Evolutionary conservation across 2,888 invertebrate genomes (phyloP), one percentile per base, ranked within the genome.

Genomic region (Meghimatium bilineatum): DNA sequence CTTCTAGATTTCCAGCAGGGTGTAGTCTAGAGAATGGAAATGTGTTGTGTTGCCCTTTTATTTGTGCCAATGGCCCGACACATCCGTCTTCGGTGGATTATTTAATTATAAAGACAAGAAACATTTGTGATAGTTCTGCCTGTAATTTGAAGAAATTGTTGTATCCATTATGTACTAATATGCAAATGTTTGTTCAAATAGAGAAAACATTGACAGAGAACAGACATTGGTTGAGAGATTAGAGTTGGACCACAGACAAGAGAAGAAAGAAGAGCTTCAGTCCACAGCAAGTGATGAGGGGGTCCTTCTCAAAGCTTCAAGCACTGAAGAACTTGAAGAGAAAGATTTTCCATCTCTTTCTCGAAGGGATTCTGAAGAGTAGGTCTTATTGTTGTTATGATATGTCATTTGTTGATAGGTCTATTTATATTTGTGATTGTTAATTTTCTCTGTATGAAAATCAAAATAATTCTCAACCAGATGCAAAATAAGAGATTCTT

Each of bases 231-330:
- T 74, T 69, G 74, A 83, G 87, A 29, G 84, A 71, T 67, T 71
- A 56, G 80, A 80, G 52, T 56, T 69, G 23, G 80, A 63, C 5
- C 38, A 56, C 34, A 49, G 71, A 36, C 76, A 66, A 29, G 80
- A 84, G 71, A 80, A 84, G 67, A 79, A 87, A 32, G 90, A 92
- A 79, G 90, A 91, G 80, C 83, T 90, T 80, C 89, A 90, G 76
- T 94, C 94, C 5, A 93, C 94, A 29, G 94, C 94, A 78, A 94
- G 94, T 87, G 95, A 95, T 87, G 95, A 95, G 89, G 94, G 95
- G 8, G 94, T 95, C 81, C 90, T 94, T 26, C 20, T 86, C 29
- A 93, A 94, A 10, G 95, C 95, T 90, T 95, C 95, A 78, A 95
- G 95, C 91, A 95, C 95, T 86, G 95, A 95, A 90, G 92, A 93